These are phyloP conservation scores for Drosophila kurseongensis DNA, from an alignment of 1,140 invertebrate species.

Conservation along the genomic window DNA sequence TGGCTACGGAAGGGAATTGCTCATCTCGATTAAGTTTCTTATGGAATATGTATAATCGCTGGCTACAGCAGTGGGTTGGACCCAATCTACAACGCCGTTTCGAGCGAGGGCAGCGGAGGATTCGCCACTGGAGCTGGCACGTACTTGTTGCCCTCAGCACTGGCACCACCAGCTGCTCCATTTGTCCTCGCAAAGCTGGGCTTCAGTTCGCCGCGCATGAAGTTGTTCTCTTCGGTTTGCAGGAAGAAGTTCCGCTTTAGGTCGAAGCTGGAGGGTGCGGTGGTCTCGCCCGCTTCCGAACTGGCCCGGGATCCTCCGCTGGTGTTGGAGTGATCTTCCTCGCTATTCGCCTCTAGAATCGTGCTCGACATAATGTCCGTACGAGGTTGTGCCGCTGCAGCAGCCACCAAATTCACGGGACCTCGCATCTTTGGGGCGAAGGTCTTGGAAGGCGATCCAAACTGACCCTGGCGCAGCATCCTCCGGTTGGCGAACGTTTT, in stretches of 20 bases:
- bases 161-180: conserved; percentile 3
- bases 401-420: conserved; percentile 86
- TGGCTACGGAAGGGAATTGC: conserved; percentile 61
- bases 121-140: conserved; percentile 44
- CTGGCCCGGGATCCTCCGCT: conserved; percentile 61
- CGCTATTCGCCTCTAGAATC: conserved; percentile 92
- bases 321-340: conserved; percentile 86
- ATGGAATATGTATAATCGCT: conserved; percentile 64
- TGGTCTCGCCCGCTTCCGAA: conserved; percentile 38
- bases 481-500: conserved; percentile 88
- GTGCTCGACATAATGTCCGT: conserved; percentile 93
- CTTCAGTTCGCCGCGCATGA: conserved; percentile 83
- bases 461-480: conserved; percentile 86
- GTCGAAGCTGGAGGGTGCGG: conserved; percentile 57
- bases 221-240: conserved; percentile 84
- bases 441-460: conserved; percentile 86
- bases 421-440: conserved; percentile 87
- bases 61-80: conserved; percentile 55
- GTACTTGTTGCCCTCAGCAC: conserved; percentile 55
- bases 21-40: conserved; percentile 64
- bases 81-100: conserved; percentile 77
- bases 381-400: conserved; percentile 89
- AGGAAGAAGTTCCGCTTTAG: conserved; percentile 83
- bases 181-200: conserved; percentile 55
- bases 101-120: conserved; percentile 68